Evolutionary conservation across 2,888 invertebrate species (phyloP).

Genomic region (Trichopria drosophilae): DNA sequence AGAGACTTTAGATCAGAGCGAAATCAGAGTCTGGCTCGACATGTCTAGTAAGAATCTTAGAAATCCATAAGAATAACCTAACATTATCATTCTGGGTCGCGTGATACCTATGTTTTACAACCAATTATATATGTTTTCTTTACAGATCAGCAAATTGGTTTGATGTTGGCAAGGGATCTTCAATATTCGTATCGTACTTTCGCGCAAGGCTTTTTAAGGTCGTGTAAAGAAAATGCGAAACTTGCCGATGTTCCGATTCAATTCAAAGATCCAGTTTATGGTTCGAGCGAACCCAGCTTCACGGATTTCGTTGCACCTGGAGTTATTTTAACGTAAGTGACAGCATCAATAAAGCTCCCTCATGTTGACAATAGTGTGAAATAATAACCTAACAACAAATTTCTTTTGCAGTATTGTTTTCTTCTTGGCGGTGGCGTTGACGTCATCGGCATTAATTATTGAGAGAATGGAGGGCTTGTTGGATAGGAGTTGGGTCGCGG

Average conservation of each 20-base stretch:
- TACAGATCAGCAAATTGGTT: slow-evolving; percentile 87
- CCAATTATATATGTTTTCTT: slow-evolving; percentile 27
- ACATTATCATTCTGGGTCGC: neutral
- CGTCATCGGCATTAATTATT: slow-evolving; percentile 87
- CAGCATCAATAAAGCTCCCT: neutral
- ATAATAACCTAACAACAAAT: slow-evolving; percentile 1
- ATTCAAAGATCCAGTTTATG: slow-evolving; percentile 87
- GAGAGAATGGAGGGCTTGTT: slow-evolving; percentile 89
- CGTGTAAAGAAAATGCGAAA: slow-evolving; percentile 80
- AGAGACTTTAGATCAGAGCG: slow-evolving; percentile 83
- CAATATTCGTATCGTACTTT: slow-evolving; percentile 86
- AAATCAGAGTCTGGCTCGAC: slow-evolving; percentile 87
- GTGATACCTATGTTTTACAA: neutral
- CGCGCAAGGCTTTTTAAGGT: slow-evolving; percentile 70
- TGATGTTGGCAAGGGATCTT: slow-evolving; percentile 84
- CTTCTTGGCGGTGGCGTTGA: slow-evolving; percentile 92
- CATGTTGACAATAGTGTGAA: neutral
- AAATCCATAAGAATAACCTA: neutral
- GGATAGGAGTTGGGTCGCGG: slow-evolving; percentile 92
- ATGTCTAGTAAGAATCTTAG: slow-evolving; percentile 73
- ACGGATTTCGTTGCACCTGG: slow-evolving; percentile 96
- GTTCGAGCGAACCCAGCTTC: slow-evolving; percentile 85
- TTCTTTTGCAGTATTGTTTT: slow-evolving; percentile 82
- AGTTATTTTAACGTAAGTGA: slow-evolving; percentile 85
- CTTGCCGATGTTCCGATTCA: slow-evolving; percentile 87